A percentile compares a stretch with the other conserved stretches of the same genome.
phyloP scores from a whole-genome alignment of 2,888 invertebrate genomes.

The Tromatobia lineatoria region DNA sequence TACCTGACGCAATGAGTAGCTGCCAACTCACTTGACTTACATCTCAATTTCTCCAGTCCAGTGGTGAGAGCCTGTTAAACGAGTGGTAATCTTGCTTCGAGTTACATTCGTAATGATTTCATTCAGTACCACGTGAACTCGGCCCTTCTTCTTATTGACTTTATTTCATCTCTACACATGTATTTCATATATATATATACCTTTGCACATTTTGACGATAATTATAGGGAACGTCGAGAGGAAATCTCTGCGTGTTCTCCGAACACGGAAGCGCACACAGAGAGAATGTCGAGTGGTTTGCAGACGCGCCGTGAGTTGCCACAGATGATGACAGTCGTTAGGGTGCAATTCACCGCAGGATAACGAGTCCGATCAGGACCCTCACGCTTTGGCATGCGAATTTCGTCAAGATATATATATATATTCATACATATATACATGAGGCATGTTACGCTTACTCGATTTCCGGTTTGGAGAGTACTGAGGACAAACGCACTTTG shows the following conservation, averaged over 20 bases:
- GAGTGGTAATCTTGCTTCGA: conserved; percentile 4
- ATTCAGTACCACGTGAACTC: background rate
- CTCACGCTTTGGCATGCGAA: conserved; percentile 11
- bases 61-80: background rate
- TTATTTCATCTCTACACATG: background rate
- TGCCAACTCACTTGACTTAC: background rate
- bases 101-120: conserved; percentile 14
- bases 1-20: background rate
- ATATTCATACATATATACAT: background rate
- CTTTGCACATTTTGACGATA: background rate
- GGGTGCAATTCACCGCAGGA: conserved; percentile 49
- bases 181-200: background rate
- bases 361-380: conserved; percentile 49
- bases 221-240: background rate
- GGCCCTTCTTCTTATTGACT: background rate
- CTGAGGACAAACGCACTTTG: conserved; percentile 21
- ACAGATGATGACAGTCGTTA: conserved; percentile 54
- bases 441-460: conserved; percentile 13
- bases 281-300: background rate
- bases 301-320: background rate
- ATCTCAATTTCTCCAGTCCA: background rate
- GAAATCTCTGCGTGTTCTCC: too few relatives aligned
- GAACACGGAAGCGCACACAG: background rate
- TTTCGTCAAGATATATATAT: background rate
- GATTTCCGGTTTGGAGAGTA: conserved; percentile 5